Evolutionary conservation across 2,888 invertebrate species (phyloP), one percentile per base, ranked within the genome.

Genomic region (Argyresthia albistria): DNA sequence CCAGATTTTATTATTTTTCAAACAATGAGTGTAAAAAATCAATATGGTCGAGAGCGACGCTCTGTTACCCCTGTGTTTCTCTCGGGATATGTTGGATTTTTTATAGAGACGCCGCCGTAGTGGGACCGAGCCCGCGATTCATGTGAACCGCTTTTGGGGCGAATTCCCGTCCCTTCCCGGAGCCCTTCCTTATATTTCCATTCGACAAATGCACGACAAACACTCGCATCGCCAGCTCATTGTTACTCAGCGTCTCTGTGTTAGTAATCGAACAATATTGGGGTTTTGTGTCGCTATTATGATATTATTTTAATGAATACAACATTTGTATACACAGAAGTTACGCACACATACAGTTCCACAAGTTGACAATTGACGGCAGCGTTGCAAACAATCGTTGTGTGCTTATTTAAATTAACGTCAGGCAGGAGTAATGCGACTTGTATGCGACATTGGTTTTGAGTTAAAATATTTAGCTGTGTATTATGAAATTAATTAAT

Each of bases 131-230:
- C 2, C 82, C 76, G 66, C 76, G 78, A 71, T 80, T 82, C 87
- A 87, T 87, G 87, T 82, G 87, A 88, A 88, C 87, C 80, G 84
- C 84, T 84, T 86, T 84, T 84, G 75, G 86, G 87, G 86, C 84
- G 78, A 84, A 86, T 87, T 87, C 87, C 87, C 87, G 87, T 79
- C 87, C 86, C 86, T 82, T 78, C 76, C 70, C 73, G 75, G 79
- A 75, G 83, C 87, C 86, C 86, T 86, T 86, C 75, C 79, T 79
- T 82, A 86, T 84, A 84, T 83, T 80, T 84, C 73, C 77, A 78
- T 80, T 83, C 84, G 86, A 86, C 82, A 87, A 86, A 84, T 84
- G 82, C 77, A 76, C 82, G 83, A 83, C 81, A 84, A 87, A 86
- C 83, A 81, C 81, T 83, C 83, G 83, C 82, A 78, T 80, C 78